Evolutionary conservation across 2,113 vertebrate genomes (phyloP).

Genomic region (Indicator indicator): DNA sequence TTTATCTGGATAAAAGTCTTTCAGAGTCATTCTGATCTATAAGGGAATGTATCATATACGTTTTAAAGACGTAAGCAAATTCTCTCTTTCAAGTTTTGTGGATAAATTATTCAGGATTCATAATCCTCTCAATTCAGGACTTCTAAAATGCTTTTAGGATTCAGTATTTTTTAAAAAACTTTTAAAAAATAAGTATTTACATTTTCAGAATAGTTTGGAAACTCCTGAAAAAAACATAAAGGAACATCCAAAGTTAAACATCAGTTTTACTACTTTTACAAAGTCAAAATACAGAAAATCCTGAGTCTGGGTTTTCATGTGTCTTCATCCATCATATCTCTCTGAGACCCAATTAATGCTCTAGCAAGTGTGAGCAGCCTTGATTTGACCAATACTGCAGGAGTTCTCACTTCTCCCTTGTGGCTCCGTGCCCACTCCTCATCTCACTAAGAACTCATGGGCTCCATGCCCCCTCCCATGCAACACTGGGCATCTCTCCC

Average conservation of each 20-base stretch:
- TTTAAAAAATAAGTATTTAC: not conserved
- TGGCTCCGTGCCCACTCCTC: rapidly evolving
- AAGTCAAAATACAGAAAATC: not conserved
- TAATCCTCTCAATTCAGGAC: not conserved
- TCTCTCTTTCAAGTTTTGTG: constrained; percentile 12
- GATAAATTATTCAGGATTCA: constrained; percentile 36
- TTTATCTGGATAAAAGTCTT: constrained; percentile 13
- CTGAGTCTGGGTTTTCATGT: not conserved
- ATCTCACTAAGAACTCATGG: not conserved
- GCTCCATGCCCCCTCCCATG: rapidly evolving
- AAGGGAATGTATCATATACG: not conserved
- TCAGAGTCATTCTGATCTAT: not conserved
- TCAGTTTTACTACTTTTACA: not conserved
- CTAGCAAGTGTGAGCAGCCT: not conserved
- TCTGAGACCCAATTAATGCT: not conserved
- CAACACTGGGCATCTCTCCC: not conserved
- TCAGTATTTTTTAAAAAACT: not conserved
- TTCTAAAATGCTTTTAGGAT: not conserved
- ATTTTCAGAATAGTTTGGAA: not conserved
- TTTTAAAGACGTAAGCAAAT: constrained; percentile 28
- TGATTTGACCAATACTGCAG: not conserved
- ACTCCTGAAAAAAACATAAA: not conserved
- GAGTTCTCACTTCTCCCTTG: not conserved
- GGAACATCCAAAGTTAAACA: not conserved
- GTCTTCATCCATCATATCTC: not conserved